Evolutionary conservation across 2,797 vertebrate genomes (phyloP), one percentile per base, ranked within the genome.

Genomic region (Lophura swinhoii): DNA sequence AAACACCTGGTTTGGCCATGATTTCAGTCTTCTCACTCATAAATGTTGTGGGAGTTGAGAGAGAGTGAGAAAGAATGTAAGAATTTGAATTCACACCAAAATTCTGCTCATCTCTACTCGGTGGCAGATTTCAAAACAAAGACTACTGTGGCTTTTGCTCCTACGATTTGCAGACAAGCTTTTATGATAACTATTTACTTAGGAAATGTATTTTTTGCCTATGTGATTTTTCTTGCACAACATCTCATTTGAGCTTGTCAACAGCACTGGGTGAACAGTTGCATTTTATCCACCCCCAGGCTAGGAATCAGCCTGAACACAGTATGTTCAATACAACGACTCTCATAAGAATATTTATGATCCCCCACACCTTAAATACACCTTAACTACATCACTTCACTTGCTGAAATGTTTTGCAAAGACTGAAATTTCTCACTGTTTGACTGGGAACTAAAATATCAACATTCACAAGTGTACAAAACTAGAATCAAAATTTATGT

Each of bases 1-100:
- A 94, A 96, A 94, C 95, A 97, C 93, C 96, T 96, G 95, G 86
- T 28, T 95, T 95, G 87, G 89, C 93, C 69, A 68, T 81, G 63
- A 63, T 84, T 90, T 87, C 55, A 64, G 46, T 68, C 79, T 88
- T 93, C 87, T 86, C 84, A 94, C 83, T 87, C 66, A 31, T 2
- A 76, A 84, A 64, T 83, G 85, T 82, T 26, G 35, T 79, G 63
- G 64, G 59, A 92, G 55, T 62, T 70, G 64, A 92, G 39, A 48
- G 33, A 9, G n/a, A 1, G 4, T 24, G 51, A 41, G 60, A 41
- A 39, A 23, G n/a, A 26, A 55, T 1, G 3, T 22, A 86, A 86
- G 43, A 81, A 59, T 44, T 1, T 56, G 56, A 84, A 90, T 56
- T 67, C 63, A 41, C 59, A 91, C 10, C 73, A 80, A 92, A 84